phyloP scores from a whole-genome alignment of 2,797 vertebrate species.

The Pipistrellus kuhlii region DNA sequence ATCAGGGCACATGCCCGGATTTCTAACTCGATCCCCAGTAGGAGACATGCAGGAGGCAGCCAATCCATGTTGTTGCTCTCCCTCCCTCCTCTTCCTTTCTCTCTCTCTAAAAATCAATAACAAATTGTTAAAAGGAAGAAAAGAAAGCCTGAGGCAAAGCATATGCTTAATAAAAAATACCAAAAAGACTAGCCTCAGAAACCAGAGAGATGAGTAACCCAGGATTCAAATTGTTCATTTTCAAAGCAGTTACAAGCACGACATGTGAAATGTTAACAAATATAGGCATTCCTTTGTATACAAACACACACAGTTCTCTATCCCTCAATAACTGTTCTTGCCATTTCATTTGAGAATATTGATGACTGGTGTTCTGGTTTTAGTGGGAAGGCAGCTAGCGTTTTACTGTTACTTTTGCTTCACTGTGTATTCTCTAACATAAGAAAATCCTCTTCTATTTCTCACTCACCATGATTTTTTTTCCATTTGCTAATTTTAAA shows the following conservation, averaged over 20 bases:
- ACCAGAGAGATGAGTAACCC: not conserved
- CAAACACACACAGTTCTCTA: not conserved
- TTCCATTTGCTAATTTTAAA: slow-evolving; percentile 10
- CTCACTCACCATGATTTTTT: not conserved
- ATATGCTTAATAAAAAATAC: no score
- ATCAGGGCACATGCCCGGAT: no score
- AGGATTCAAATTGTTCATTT: not conserved
- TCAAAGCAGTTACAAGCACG: not conserved
- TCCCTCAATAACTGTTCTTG: not conserved
- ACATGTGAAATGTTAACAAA: not conserved
- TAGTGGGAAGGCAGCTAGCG: not conserved
- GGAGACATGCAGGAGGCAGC: no score
- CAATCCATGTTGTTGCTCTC: no score
- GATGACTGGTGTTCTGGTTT: not conserved
- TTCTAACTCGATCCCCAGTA: no score
- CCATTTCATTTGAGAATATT: not conserved
- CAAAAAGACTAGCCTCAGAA: not conserved
- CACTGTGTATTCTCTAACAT: not conserved
- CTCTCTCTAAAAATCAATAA: no score
- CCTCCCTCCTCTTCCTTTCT: no score
- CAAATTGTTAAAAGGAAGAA: no score
- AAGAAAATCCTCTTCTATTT: not conserved
- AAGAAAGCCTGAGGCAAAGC: no score
- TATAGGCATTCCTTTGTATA: not conserved
- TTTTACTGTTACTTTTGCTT: not conserved